Evolutionary conservation across 2,888 invertebrate genomes (phyloP).

Genomic region (Lasioglossum leucozonium): DNA sequence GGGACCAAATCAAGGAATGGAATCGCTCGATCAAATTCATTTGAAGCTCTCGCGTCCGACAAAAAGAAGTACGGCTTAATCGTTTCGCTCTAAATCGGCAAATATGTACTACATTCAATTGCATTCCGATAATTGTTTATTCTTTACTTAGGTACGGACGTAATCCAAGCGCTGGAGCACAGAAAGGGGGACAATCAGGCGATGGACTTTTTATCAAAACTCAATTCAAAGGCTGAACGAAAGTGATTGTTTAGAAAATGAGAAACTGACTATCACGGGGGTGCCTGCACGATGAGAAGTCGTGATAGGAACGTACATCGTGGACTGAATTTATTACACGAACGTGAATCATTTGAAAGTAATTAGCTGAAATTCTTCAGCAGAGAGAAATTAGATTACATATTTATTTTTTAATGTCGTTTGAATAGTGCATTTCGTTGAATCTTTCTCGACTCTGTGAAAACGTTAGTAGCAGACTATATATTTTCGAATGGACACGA

Average conservation of each 20-base stretch:
- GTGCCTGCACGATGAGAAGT: slow-evolving; percentile 6
- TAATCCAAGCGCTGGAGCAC: slow-evolving; percentile 91
- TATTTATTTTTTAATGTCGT: slow-evolving; percentile 12
- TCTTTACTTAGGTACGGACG: slow-evolving; percentile 87
- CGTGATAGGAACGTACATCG: neutral
- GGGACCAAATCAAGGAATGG: slow-evolving; percentile 86
- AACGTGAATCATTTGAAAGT: neutral
- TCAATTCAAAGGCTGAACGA: slow-evolving; percentile 81
- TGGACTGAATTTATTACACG: neutral
- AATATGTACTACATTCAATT: neutral
- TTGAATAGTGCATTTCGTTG: slow-evolving; percentile 11
- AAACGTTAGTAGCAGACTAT: neutral
- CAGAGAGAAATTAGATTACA: neutral
- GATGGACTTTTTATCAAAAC: slow-evolving; percentile 93
- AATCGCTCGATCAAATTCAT: slow-evolving; percentile 90
- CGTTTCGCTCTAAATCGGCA: neutral
- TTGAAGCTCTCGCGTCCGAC: slow-evolving; percentile 90
- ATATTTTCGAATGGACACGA: neutral
- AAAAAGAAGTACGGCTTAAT: slow-evolving; percentile 86
- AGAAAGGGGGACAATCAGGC: slow-evolving; percentile 95
- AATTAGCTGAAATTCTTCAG: neutral
- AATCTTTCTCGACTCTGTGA: neutral
- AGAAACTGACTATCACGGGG: neutral
- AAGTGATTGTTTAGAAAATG: slow-evolving; percentile 49
- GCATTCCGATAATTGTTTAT: neutral